Evolutionary conservation across 2,888 invertebrate species (phyloP), one percentile per base, ranked within the genome.

Genomic region (Drosophila borealis): DNA sequence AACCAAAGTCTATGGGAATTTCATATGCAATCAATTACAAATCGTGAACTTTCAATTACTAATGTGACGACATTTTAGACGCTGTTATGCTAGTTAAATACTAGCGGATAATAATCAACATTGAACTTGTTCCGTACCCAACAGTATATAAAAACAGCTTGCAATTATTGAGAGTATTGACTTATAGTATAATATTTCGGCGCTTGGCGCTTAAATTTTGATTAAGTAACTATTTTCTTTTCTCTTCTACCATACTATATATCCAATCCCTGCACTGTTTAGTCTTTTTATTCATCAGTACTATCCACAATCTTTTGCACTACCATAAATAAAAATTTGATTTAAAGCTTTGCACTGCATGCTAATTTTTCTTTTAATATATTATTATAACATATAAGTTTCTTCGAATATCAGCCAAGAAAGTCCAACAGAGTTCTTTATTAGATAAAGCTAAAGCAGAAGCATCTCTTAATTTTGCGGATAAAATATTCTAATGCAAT

Each of bases 151-250:
- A 13, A 17, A 5, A n/a, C 17, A 14, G 14, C 21, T 44, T 55
- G 21, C 21, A 44, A 44, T 34, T 54, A 44, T 36, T 45, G 14
- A 42, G 13, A 25, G 8, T 36, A 55, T 37, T 50, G 14, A 25
- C 25, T 19, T 25, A 41, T 25, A 33, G 33, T 1, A 41, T 13
- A 17, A 41, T 1, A 41, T 13, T 29, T 25, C 17, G 0, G 17
- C 17, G 14, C 14, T 39, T 11, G 25, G 13, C 10, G 39, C 37
- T 4, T 37, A 9, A 21, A 50, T 25, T 37, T n/a, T 8, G 25
- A 25, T 11, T 25, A 51, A n/a, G 5, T 37, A 14, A 50, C 36
- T 11, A 21, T 5, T 36, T 50, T 37, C 1, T 11, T 34, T 13
- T 19, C n/a, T n/a, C n/a, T 2, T 21, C n/a, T 14, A 50, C 4